Base-by-base conservation (phyloP, 2,797 vertebrate species). In the Gymnothorax javanicus region DNA sequence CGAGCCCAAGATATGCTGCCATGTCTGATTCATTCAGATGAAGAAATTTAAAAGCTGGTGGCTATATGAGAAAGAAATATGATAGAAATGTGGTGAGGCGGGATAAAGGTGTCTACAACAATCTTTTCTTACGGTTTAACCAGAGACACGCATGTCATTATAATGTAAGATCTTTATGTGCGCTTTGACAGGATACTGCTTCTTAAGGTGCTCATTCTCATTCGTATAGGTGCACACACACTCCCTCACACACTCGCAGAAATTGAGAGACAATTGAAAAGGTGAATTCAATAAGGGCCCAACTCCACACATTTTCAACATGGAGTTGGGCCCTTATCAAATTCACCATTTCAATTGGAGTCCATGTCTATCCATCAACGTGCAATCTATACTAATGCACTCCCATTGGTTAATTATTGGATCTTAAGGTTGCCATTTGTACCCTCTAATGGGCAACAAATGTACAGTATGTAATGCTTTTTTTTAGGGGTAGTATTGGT, bases 1-100 rank as follows among this genome's bases (percentile, higher is more conserved):
- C 25, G 58, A 43, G 33, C 73, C 73, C 33, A 43, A 20, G 33
- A 17, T 77, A 27, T 8, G n/a, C 69, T 27, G 27, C 11, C 13
- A 33, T 73, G 8, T 33, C 25, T 73, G 7, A 17, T 77, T 50
- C 17, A 13, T 52, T 33, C 13, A 50, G 1, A 15, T 2, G 3
- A 7, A 81, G 20, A 54, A 43, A 50, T 15, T n/a, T 81, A n/a
- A 77, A 81, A 1, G 25, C 58, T 33, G 13, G 9, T 75, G 25
- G n/a, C 50, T 54, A 50, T 75, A 52, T 83, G 73, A 59, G 25
- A 13, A n/a, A 73, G 4, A 6, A 64, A 67, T 83, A 59, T 84
- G 59, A n/a, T 27, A 59, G 57, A 3, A 88, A 88, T 85, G 87
- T 58, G 58, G 83, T 58, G 25, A n/a, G 81, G 81, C 87, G 58